These are phyloP conservation scores for Pyrrhosoma nymphula DNA, from an alignment of 2,888 invertebrate genomes.

Conservation along the genomic window DNA sequence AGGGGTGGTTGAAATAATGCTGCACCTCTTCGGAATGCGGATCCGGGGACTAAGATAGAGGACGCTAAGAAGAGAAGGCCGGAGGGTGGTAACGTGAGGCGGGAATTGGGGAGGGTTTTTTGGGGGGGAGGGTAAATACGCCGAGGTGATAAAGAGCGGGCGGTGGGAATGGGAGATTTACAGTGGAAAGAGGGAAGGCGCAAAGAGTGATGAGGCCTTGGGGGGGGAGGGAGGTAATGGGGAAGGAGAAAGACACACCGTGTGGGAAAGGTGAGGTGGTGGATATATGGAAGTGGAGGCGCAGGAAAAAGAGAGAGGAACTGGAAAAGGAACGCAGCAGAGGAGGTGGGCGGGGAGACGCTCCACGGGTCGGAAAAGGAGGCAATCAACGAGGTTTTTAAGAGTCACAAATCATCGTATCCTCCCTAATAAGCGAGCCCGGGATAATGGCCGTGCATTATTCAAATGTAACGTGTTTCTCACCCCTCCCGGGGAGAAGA, in stretches of 20 bases:
- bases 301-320: background rate
- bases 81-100: background rate
- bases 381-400: conserved; percentile 65
- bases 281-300: background rate
- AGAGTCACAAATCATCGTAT: conserved; percentile 37
- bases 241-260: background rate
- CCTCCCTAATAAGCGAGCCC: conserved; percentile 47
- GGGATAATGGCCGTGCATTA: conserved; percentile 40
- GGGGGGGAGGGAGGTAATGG: background rate
- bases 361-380: conserved; percentile 45
- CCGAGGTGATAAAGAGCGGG: background rate
- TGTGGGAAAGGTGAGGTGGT: background rate
- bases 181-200: background rate
- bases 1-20: background rate
- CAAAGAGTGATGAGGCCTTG: background rate
- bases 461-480: conserved; percentile 51
- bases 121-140: background rate
- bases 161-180: background rate
- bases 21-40: background rate
- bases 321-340: background rate
- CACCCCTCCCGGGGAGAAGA: background rate
- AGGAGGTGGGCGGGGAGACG: background rate
- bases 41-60: background rate
- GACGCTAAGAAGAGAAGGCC: background rate
- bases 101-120: no score